Evolutionary conservation across 2,888 invertebrate species (phyloP), one percentile per base, ranked within the genome.

Genomic region (Drosophila neotestacea): DNA sequence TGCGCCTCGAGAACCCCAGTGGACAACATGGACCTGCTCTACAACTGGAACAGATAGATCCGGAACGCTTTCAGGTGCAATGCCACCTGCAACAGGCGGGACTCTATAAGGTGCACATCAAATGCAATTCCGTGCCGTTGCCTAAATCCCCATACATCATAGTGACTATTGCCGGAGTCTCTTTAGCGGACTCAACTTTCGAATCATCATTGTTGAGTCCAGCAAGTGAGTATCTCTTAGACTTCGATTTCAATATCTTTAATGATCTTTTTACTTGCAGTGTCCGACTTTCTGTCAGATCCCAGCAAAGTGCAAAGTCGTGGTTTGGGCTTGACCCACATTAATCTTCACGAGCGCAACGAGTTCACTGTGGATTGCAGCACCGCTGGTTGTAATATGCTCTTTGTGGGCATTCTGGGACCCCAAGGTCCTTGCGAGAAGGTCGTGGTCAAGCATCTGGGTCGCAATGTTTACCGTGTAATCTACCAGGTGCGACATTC

Each of bases 341-440:
- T 92, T n/a, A 77, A 77, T 55, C 76, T 91, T 11, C 84, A 90
- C 61, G 90, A 88, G 55, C 89, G 87, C n/a, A 92, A 92, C 60
- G 92, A 92, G 70, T 92, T 92, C 60, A 89, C 88, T 2, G 89
- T 92, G 39, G 92, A 92, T 65, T 91, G 86, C 32, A 91, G 92
- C 4, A 77, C 76, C 9, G 92, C 92, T 22, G 99, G 98, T 58
- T 96, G 95, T 89, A 99, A 99, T 92, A 97, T 99, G 89, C 94
- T 99, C 38, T 98, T 97, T 93, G 98, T 99, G 38, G 99, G 98
- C 51, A 96, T 99, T 77, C 96, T 98, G 91, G 99, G 99, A 28
- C 98, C 99, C 3, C 97, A 97, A 91, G 98, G 98, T 67, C 98
- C 98, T 0, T 97, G 98, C 91, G 99, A 99, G 77, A 99, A 99